phyloP scores from a whole-genome alignment of 2,113 vertebrate species.

The Phalacrocorax aristotelis region DNA sequence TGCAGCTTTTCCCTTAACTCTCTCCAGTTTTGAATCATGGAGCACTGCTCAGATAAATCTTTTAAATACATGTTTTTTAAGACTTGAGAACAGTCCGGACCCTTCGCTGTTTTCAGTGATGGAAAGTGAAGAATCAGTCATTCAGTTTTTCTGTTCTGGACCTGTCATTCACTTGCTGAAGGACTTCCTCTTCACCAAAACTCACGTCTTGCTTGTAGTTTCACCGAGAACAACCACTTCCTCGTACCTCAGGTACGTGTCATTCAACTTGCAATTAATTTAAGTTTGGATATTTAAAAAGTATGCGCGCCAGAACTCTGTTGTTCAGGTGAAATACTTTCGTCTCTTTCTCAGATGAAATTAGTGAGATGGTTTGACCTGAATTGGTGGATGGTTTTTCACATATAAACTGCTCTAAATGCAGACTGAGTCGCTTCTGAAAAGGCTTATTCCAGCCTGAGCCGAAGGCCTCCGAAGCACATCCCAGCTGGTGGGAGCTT shows the following conservation, averaged over 20 bases:
- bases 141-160: not conserved
- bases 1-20: not conserved
- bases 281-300: not conserved
- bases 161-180: not conserved
- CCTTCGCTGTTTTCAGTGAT: rapidly evolving
- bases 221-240: rapidly evolving
- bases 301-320: not conserved
- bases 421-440: not conserved
- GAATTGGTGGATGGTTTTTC: not conserved
- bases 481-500: not conserved
- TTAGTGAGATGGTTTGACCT: not conserved
- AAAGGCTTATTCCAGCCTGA: rapidly evolving
- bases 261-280: not conserved
- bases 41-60: not conserved
- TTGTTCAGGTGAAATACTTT: not conserved
- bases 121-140: not conserved
- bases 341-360: not conserved
- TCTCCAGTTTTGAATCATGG: not conserved
- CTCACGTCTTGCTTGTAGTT: not conserved
- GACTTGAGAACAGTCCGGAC: not conserved
- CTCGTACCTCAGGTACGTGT: no score
- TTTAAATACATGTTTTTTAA: not conserved
- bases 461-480: not conserved
- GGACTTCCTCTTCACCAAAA: not conserved
- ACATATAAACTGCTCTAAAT: not conserved